Base-by-base conservation (phyloP, 2,797 vertebrate genomes). In the Linurgus olivaceus region DNA sequence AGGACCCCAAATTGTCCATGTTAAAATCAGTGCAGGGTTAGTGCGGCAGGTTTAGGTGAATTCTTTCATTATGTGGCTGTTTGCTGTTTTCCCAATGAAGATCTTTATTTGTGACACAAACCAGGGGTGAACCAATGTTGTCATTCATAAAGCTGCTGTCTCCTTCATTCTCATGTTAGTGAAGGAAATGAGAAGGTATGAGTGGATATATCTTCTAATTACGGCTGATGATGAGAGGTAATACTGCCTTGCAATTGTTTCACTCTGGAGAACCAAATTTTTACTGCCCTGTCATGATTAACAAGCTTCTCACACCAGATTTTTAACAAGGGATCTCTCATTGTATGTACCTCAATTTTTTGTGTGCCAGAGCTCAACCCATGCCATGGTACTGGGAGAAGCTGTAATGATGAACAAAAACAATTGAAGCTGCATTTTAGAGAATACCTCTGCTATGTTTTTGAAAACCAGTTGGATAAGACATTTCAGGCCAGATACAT, bases 341-440 rank as follows among this genome's bases (percentile, higher is more conserved):
- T 47, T 81, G 21, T 24, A 29, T 26, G 13, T 37, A 13, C n/a
- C 44, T 72, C 5, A 17, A 84, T 75, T 87, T 28, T 86, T n/a
- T 58, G 15, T 57, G 24, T 75, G 42, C 50, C 45, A 62, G 47
- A 25, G 5, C 26, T 88, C 29, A 65, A 25, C 6, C 58, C 11
- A 17, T 44, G 33, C 33, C 10, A 4, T 0, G 1, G 8, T 21
- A 31, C 24, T 17, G 20, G 9, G 11, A 67, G 20, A n/a, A 86
- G 33, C 40, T 61, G 24, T 31, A 50, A 8, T 52, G 62, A 38
- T 0, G 0, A 76, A 10, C 0, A 4, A 90, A 86, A 29, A 3
- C 33, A 59, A 9, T 17, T 9, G 28, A 66, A 62, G n/a, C 10
- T 83, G 17, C 0, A 1, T 48, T 91, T 83, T 45, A 52, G 31